phyloP scores from a whole-genome alignment of 2,797 vertebrate species.

The Sebastes dallii region DNA sequence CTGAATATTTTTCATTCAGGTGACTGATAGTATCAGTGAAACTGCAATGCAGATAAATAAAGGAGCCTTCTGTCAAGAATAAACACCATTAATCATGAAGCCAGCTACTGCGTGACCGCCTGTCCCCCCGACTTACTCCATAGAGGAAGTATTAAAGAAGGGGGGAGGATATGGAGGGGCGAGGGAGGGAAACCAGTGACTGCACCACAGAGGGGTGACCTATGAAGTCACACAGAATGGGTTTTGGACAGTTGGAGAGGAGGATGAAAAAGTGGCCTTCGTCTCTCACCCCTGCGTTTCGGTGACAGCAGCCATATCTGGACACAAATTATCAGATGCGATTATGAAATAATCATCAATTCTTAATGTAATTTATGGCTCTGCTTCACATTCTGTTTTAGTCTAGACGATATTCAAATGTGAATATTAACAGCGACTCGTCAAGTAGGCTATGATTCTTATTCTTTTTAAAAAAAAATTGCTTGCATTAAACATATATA shows the following conservation, averaged over 20 bases:
- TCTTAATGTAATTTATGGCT: slow-evolving; percentile 63
- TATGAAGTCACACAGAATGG: slow-evolving; percentile 70
- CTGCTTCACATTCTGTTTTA: slow-evolving; percentile 18
- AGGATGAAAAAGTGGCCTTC: slow-evolving; percentile 72
- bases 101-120: slow-evolving; percentile 86
- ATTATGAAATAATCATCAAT: slow-evolving; percentile 62
- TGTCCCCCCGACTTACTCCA: slow-evolving; percentile 86
- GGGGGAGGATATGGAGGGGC: neutral
- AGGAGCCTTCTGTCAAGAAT: slow-evolving; percentile 99
- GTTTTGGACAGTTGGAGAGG: slow-evolving; percentile 68
- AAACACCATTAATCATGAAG: slow-evolving; percentile 99
- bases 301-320: slow-evolving; percentile 66
- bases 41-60: slow-evolving; percentile 99
- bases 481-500: neutral
- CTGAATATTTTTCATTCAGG: slow-evolving; percentile 99
- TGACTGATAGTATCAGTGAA: slow-evolving; percentile 98
- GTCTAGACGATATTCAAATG: slow-evolving; percentile 65
- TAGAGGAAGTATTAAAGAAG: slow-evolving; percentile 76
- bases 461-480: neutral
- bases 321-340: slow-evolving; percentile 66
- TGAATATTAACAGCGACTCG: neutral
- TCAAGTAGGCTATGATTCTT: neutral
- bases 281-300: slow-evolving; percentile 31
- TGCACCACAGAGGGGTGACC: slow-evolving; percentile 76
- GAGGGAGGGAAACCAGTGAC: slow-evolving; percentile 42